These are phyloP conservation scores for Drosophila chauvacae DNA, from an alignment of 1,140 invertebrate species.

Conservation along the genomic window DNA sequence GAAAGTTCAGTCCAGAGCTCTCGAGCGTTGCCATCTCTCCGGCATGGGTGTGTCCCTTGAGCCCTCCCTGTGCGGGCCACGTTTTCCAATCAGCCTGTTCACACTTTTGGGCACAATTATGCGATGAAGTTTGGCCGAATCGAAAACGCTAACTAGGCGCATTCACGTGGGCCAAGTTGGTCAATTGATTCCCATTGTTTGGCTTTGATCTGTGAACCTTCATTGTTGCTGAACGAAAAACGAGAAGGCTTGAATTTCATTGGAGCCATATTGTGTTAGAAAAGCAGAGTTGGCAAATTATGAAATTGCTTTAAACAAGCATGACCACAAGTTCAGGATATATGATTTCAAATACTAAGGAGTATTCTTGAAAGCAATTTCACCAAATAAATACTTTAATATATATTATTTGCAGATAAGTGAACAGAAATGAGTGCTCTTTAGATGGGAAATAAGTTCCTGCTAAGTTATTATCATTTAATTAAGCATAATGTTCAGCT, in stretches of 20 bases:
- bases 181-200: conserved; percentile 57
- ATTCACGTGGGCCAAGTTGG: conserved; percentile 50
- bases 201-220: conserved; percentile 16
- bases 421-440: too few relatives aligned
- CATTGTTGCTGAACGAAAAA: conserved; percentile 16
- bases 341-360: not conserved
- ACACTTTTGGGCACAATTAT: conserved; percentile 38
- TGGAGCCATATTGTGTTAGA: conserved; percentile 1
- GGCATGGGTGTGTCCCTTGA: conserved; percentile 36
- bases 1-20: conserved; percentile 41
- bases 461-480: too few relatives aligned
- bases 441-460: too few relatives aligned
- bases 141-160: conserved; percentile 63
- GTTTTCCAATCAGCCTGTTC: conserved; percentile 27
- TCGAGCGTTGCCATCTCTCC: conserved; percentile 17
- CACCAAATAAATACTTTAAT: not conserved
- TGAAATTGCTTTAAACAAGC: conserved; percentile 35
- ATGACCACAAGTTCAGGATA: conserved; percentile 1
- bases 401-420: too few relatives aligned
- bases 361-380: not conserved
- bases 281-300: conserved; percentile 31
- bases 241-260: conserved; percentile 12
- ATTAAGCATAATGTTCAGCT: too few relatives aligned
- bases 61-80: conserved; percentile 5
- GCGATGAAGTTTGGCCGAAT: conserved; percentile 33